A percentile compares a stretch with the other conserved stretches of the same genome.
These are phyloP conservation scores for Neoniphon sammara DNA, from an alignment of 2,797 vertebrate genomes.

Conservation along the genomic window DNA sequence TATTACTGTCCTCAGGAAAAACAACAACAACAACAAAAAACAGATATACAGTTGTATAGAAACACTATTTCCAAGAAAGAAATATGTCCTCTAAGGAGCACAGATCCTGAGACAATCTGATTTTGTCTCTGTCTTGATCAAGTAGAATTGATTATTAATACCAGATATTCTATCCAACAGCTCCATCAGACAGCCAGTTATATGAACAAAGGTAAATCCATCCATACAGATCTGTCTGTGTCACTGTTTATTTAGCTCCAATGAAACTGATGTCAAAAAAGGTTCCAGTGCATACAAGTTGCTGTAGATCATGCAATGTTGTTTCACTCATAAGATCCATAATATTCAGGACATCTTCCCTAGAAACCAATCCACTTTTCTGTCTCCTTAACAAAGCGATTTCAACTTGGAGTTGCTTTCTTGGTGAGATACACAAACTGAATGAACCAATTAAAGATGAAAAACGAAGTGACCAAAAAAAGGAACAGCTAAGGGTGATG, in stretches of 20 bases:
- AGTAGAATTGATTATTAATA: not conserved
- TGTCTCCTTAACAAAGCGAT: not conserved
- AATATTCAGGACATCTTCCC: not conserved
- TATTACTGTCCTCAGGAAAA: not conserved
- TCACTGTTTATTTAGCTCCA: not conserved
- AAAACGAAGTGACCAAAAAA: too few species aligned
- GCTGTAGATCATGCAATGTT: not conserved
- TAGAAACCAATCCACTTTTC: not conserved
- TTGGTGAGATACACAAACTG: not conserved
- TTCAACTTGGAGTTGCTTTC: conserved; percentile 8
- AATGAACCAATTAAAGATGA: conserved; percentile 5
- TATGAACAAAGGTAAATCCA: conserved; percentile 17
- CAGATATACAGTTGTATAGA: not conserved
- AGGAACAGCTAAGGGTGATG: not conserved
- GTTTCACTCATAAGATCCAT: not conserved
- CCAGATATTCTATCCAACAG: not conserved
- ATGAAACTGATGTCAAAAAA: not conserved
- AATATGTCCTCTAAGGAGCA: too few species aligned
- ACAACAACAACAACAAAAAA: not conserved
- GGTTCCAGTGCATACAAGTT: not conserved
- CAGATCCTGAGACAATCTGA: not conserved
- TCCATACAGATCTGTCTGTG: not conserved
- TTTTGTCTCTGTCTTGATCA: not conserved
- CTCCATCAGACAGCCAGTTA: not conserved
- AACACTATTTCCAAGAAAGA: too few species aligned